Evolutionary conservation across 2,888 invertebrate genomes (phyloP), one percentile per base, ranked within the genome.

Genomic region (Eremobia ochroleuca): DNA sequence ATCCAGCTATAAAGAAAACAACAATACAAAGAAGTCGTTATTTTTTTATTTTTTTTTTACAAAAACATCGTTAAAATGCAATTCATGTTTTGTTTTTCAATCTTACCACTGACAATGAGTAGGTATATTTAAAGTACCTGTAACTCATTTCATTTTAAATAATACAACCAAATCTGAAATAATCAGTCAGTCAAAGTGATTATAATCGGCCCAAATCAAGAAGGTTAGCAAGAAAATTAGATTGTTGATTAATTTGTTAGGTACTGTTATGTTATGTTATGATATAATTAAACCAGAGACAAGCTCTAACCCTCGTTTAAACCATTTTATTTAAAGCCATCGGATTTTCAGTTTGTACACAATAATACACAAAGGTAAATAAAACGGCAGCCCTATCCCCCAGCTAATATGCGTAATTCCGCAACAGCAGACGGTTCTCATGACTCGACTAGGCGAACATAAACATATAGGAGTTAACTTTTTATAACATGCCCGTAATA

Each of bases 401-500:
- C 59, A 34, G 71, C 49, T 75, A 77, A 76, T 79, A 72, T 66
- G 82, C 77, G 74, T 77, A 85, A 77, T 86, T 77, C 75, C 76
- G 65, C 70, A 75, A 73, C 68, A 77, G 73, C 74, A 73, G 59
- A 49, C 79, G 68, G 69, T 81, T 83, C 76, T 85, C 85, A 83
- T 81, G 68, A 62, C 73, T 70, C 66, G 40, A 77, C 77, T 52
- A 74, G 77, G 76, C 61, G 72, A 73, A 71, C 77, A 85, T 81
- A 85, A 85, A 84, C 83, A 84, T 75, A 79, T 91, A 87, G 87
- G 87, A 85, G 90, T 88, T 68, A 76, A 81, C 83, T 89, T 87
- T 85, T 89, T 87, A 86, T 88, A 88, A 87, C 86, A 86, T 88
- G 88, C 83, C 85, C 85, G 85, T 90, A 91, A 91, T 92, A 93